Base-by-base conservation (phyloP, 2,113 vertebrate species). In the Neolamprologus ventralis region DNA sequence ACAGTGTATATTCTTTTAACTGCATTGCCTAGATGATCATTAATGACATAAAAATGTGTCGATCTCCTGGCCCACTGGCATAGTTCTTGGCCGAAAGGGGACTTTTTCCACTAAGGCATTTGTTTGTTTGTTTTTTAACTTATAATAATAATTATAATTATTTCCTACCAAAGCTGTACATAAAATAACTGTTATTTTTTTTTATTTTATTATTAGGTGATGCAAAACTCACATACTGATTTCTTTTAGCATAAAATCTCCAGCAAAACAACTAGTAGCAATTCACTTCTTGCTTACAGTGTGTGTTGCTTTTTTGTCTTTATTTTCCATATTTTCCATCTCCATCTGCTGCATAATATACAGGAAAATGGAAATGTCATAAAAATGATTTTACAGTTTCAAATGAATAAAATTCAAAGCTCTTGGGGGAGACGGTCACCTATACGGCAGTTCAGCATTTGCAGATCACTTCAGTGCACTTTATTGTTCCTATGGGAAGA, bases 391-490 rank as follows among this genome's bases (percentile, higher is more conserved):
- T 81, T 82, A 91, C 65, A 85, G 47, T 89, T 89, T 53, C 7
- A 65, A 58, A 65, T 68, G 55, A 89, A 91, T 92, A 82, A 90
- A 87, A 87, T 88, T 71, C 75, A 90, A 80, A 92, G 45, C 81
- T 83, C 65, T 9, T 89, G 78, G 16, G 33, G 65, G 28, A 68
- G 73, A 65, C 40, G 51, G 47, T 89, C 80, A 87, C 54, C 79
- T 58, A 73, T 84, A 75, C n/a, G 45, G 68, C 84, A 83, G 54
- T 81, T 86, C 79, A 85, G 65, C 45, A 83, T 89, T 86, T 87
- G 79, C 75, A 87, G 65, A 31, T 85, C 54, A 60, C 85, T 35
- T 92, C 53, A 82, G 26, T 42, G 53, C 31, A 7, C 53, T 71
- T 91, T 85, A 85, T 73, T 85, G 53, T 78, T 81, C 63, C 33